A percentile compares a stretch with the other conserved stretches of the same genome.
Evolutionary conservation across 2,888 invertebrate species (phyloP).

Genomic region (Tinea semifulvella): DNA sequence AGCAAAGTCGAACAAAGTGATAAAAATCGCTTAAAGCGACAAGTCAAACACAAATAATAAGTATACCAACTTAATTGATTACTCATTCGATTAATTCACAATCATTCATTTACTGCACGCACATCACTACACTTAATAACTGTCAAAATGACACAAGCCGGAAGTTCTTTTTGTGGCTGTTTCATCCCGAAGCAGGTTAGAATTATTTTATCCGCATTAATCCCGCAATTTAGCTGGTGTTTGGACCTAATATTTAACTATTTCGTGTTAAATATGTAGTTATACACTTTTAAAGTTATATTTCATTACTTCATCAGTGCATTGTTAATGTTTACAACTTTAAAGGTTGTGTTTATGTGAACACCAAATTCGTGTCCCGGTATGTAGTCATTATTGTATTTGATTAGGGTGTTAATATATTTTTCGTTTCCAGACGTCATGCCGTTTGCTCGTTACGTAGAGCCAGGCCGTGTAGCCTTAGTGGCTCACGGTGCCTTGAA

Average conservation of each 20-base stretch:
- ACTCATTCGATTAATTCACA: no score
- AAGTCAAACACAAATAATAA: no score
- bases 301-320: neutral
- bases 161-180: neutral
- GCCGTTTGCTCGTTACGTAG: constrained; percentile 94
- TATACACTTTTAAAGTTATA: neutral
- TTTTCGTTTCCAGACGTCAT: constrained; percentile 62
- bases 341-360: constrained; percentile 1
- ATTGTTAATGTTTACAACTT: neutral
- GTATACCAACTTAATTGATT: no score
- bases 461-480: constrained; percentile 97
- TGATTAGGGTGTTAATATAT: constrained; percentile 24
- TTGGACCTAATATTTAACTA: neutral
- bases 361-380: neutral
- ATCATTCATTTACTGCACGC: neutral
- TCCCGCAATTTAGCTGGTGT: neutral
- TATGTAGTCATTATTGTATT: neutral
- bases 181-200: constrained; percentile 4
- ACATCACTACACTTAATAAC: neutral
- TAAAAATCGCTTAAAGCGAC: no score
- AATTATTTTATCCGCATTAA: neutral
- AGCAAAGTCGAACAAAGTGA: no score
- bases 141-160: constrained; percentile 3
- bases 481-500: constrained; percentile 89
- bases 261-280: neutral